phyloP scores from a whole-genome alignment of 2,113 vertebrate genomes.

The Polypterus bichir region DNA sequence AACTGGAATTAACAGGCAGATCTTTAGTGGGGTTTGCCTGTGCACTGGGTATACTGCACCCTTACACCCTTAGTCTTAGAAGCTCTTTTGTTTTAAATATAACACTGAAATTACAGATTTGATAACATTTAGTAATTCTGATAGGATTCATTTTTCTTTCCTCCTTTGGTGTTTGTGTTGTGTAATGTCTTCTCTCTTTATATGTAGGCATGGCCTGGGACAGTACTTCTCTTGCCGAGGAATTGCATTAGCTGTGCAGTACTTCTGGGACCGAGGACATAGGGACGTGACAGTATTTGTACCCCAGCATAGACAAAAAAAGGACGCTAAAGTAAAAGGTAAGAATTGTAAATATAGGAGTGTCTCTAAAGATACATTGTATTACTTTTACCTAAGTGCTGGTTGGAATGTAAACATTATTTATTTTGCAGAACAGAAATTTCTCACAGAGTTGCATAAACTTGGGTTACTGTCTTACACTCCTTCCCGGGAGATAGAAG shows the following conservation, averaged over 20 bases:
- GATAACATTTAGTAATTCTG: no score
- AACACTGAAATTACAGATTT: no score
- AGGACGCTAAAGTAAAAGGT: slow-evolving; percentile 60
- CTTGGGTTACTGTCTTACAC: slow-evolving; percentile 67
- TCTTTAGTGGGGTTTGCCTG: no score
- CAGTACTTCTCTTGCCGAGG: slow-evolving; percentile 76
- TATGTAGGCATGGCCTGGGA: slow-evolving; percentile 61
- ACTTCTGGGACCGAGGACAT: slow-evolving; percentile 76
- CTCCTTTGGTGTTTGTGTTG: no score
- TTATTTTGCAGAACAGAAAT: slow-evolving; percentile 55
- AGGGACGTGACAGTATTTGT: slow-evolving; percentile 60
- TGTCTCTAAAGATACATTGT: no score
- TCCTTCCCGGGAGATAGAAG: slow-evolving; percentile 65
- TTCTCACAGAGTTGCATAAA: slow-evolving; percentile 52
- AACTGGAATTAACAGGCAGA: no score
- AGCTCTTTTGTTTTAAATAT: no score
- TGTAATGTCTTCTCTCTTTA: no score
- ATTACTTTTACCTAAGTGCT: no score
- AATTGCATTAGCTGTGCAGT: slow-evolving; percentile 72
- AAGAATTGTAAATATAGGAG: slow-evolving; percentile 1
- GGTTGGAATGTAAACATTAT: background rate
- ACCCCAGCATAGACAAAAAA: slow-evolving; percentile 69
- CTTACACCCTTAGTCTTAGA: no score
- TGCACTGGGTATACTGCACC: no score
- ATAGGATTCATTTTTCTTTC: no score